Evolutionary conservation across 2,797 vertebrate species (phyloP), one percentile per base, ranked within the genome.

Genomic region (Synanceia verrucosa): DNA sequence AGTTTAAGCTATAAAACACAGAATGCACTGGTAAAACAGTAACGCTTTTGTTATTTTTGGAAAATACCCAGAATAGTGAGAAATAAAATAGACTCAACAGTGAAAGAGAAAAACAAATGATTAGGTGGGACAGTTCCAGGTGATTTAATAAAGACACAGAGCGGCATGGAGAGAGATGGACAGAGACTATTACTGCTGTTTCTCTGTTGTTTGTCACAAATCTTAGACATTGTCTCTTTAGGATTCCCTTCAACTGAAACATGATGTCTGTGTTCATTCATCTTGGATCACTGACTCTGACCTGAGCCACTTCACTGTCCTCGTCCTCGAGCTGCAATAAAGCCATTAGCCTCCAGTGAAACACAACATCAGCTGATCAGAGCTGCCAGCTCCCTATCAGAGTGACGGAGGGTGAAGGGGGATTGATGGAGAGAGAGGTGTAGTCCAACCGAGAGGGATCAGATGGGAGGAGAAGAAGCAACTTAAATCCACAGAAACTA

Each of bases 381-480:
- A 61, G 51, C 63, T 59, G 48, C 24, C 47, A 36, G 39, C 68
- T 63, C 34, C 19, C 3, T 41, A 48, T 41, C 13, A 46, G 29
- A 60, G 44, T 7, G 50, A 66, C 9, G 16, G 43, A 55, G 12
- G 44, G 11, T 11, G 34, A 21, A 55, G 21, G 26, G 4, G 24
- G 47, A 57, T 3, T 29, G 37, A 28, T 11, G 46, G 23, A 44
- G 16, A 43, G 14, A 39, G 36, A 65, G 55, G 55, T 39, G 4
- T 7, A 10, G 51, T 53, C 29, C 31, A 34, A 21, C 51, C 34
- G 50, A 33, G 18, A 5, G 44, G 58, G 2, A 24, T 4, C 29
- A 44, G 21, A 50, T 24, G 37, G 37, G 61, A 62, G 53, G 47
- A 65, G 48, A 51, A 60, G 70, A 56, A 16, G 37, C 26, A 5